Evolutionary conservation across 2,888 invertebrate species (phyloP).

Genomic region (Acrocera orbiculus): DNA sequence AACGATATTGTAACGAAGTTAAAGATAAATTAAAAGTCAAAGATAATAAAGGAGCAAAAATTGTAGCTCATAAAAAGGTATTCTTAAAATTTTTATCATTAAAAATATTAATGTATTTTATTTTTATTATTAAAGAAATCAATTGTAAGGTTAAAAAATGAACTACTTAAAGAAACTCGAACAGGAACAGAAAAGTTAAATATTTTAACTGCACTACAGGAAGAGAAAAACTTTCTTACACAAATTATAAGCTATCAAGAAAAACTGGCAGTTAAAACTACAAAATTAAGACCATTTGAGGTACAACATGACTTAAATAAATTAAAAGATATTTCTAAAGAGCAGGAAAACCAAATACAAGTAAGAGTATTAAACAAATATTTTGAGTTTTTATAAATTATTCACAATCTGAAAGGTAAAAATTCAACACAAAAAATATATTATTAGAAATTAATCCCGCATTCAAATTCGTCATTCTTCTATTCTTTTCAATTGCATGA

Average conservation of each 20-base stretch:
- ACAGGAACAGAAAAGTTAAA: conserved; percentile 38
- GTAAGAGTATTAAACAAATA: conserved; percentile 18
- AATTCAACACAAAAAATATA: no score
- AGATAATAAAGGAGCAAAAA: conserved; percentile 29
- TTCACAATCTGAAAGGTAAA: no score
- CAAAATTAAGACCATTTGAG: not conserved
- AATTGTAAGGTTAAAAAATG: conserved; percentile 24
- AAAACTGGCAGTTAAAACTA: conserved; percentile 12
- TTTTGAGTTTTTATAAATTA: no score
- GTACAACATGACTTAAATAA: conserved; percentile 20
- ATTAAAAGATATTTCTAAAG: conserved; percentile 22
- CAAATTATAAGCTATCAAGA: conserved; percentile 28
- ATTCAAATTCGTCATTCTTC: no score
- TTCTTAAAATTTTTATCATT: conserved; percentile 3
- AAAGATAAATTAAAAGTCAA: conserved; percentile 34
- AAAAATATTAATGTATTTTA: not conserved
- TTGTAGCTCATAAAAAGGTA: conserved; percentile 30
- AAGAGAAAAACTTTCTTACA: conserved; percentile 35
- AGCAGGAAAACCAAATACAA: conserved; percentile 36
- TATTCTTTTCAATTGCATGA: not conserved
- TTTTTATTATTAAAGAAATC: conserved; percentile 19
- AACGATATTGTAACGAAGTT: conserved; percentile 36
- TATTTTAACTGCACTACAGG: conserved; percentile 36
- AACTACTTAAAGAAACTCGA: conserved; percentile 32
- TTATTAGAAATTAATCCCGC: no score